Base-by-base conservation (phyloP, 1,140 invertebrate species). In the Drosophila micromelanica region DNA sequence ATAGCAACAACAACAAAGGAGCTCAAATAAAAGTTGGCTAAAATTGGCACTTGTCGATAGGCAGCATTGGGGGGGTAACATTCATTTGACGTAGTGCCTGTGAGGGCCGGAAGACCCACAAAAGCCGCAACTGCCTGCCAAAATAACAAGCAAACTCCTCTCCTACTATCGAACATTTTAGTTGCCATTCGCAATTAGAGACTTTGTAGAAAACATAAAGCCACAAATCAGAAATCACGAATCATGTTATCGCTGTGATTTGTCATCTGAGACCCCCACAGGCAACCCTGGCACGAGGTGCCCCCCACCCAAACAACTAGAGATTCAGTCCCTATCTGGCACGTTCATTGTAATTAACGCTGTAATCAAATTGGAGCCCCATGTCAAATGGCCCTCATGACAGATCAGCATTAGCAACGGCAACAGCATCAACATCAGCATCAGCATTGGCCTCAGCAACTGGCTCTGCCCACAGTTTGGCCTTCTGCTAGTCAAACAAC, bases 271-370 rank as follows among this genome's bases (percentile, higher is more conserved):
- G 23, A 38, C 48, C 51, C 61, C 52, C 30, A 15, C 42, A 51
- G 52, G 57, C 64, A 60, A 5, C 48, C 48, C 23, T 2, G 27
- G 27, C 27, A 27, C 27, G 27, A 27, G 27, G 27, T 27, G 27
- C 27, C 27, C 32, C 30, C 32, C 8, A 5, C 11, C 17, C 13
- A 17, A 20, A 11, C n/a, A 30, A n/a, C 12, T 27, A 9, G 9
- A 7, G 9, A 38, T 30, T 15, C 17, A 15, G 35, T 42, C 52
- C 65, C 32, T 54, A 43, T 49, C 38, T 42, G 42, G 40, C 45
- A 54, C 48, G 51, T 57, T 72, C 63, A 52, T 65, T 82, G 82
- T 82, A 86, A 86, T 86, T 86, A 86, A 87, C 81, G 82, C 82
- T 76, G 86, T 79, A 78, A 81, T 86, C 82, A 78, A 86, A 86